Percentiles rank a stretch among this genome's conserved stretches.
Conservation (phyloP, 2,888 invertebrate species). For the Chrysina gloriosa region DNA sequence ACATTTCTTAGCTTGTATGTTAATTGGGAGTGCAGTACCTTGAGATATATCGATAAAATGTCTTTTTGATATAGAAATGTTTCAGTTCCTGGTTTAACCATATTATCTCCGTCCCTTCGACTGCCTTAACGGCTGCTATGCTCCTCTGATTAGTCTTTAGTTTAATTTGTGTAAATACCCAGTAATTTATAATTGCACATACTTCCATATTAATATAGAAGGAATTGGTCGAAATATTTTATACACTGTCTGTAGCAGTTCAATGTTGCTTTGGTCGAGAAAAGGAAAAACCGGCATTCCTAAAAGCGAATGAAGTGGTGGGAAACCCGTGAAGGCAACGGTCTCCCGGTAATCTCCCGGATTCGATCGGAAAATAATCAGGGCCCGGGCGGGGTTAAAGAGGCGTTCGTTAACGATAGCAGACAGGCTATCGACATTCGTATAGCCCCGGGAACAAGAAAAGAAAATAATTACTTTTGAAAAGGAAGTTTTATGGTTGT, state of each 20-base stretch:
- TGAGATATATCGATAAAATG: too few relatives aligned
- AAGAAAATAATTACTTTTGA: slow-evolving; percentile 34
- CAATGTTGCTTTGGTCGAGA: not conserved
- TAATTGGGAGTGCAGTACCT: too few relatives aligned
- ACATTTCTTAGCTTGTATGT: too few relatives aligned
- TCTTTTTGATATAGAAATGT: too few relatives aligned
- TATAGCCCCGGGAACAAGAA: slow-evolving; percentile 9
- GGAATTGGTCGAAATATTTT: not conserved
- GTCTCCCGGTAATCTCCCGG: slow-evolving; percentile 9
- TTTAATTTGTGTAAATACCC: too few relatives aligned
- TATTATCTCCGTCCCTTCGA: too few relatives aligned
- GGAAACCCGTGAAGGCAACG: slow-evolving; percentile 23
- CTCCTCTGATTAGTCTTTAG: too few relatives aligned
- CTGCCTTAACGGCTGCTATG: too few relatives aligned
- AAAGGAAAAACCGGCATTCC: slow-evolving; percentile 3
- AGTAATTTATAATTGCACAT: too few relatives aligned
- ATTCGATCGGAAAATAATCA: slow-evolving; percentile 35
- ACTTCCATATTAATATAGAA: too few relatives aligned
- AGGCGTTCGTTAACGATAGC: slow-evolving; percentile 33
- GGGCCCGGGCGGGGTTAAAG: slow-evolving; percentile 23
- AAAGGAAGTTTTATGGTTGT: slow-evolving; percentile 31
- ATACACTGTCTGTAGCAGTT: not conserved
- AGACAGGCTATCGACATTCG: slow-evolving; percentile 32
- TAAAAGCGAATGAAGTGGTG: not conserved
- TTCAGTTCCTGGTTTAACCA: too few relatives aligned